Evolutionary conservation across 2,888 invertebrate genomes (phyloP).

Genomic region (Peribatodes rhomboidaria): DNA sequence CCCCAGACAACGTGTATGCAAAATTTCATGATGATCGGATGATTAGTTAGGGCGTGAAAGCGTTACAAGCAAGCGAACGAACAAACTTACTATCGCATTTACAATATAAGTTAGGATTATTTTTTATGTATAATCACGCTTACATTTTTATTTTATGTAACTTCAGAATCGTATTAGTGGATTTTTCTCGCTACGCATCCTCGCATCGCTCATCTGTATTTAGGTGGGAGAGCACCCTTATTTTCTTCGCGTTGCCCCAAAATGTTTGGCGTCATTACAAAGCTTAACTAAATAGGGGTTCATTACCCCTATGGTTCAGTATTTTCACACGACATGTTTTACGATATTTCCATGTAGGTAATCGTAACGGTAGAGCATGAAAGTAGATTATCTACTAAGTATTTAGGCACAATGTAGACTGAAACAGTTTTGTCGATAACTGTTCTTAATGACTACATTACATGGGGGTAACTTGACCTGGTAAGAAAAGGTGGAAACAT

Average conservation of each 20-base stretch:
- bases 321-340: constrained; percentile 15
- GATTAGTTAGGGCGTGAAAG: no score
- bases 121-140: no score
- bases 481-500: background rate
- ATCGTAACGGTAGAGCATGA: constrained; percentile 16
- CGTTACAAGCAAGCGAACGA: no score
- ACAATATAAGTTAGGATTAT: no score
- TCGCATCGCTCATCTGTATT: no score
- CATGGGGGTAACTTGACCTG: background rate
- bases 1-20: no score
- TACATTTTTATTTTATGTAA: no score
- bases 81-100: no score
- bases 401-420: constrained; percentile 12
- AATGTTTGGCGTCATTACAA: constrained; percentile 18
- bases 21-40: no score
- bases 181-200: no score
- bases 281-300: constrained; percentile 18
- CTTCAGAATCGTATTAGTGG: no score
- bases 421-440: constrained; percentile 3
- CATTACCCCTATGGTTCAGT: constrained; percentile 25
- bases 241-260: background rate
- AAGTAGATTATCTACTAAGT: background rate
- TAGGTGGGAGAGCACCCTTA: background rate
- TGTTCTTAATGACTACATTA: no score
- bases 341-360: constrained; percentile 7